Conservation (phyloP, 2,888 invertebrate genomes). For the Colostygia pectinataria region DNA sequence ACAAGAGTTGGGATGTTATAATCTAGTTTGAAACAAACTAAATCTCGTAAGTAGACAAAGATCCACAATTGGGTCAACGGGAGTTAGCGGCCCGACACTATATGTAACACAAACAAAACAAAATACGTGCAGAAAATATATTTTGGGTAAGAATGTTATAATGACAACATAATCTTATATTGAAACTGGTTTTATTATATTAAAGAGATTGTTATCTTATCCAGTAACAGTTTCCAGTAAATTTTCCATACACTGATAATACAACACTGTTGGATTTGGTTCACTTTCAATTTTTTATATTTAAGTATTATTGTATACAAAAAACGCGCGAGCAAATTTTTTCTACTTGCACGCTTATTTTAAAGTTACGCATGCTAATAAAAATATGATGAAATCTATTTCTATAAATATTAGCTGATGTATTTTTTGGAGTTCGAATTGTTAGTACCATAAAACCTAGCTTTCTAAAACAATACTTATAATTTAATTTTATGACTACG, state of each 20-base stretch:
- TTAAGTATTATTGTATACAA: neutral
- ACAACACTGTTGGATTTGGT: neutral
- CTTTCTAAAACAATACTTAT: too few species aligned
- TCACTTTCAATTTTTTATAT: neutral
- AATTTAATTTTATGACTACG: too few species aligned
- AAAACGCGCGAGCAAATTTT: neutral
- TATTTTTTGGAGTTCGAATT: too few species aligned
- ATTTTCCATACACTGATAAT: constrained; percentile 15
- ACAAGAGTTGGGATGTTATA: constrained; percentile 1
- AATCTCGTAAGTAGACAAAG: constrained; percentile 34
- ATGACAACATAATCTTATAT: constrained; percentile 11
- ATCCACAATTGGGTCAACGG: constrained; percentile 42
- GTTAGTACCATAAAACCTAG: too few species aligned
- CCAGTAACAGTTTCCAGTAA: constrained; percentile 4
- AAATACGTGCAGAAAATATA: constrained; percentile 15
- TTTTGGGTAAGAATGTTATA: constrained; percentile 7
- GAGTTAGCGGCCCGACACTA: constrained; percentile 39
- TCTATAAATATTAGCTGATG: too few species aligned
- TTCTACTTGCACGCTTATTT: too few species aligned
- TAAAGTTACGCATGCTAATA: too few species aligned
- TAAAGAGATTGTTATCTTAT: constrained; percentile 8
- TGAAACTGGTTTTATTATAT: constrained; percentile 2
- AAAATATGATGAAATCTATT: too few species aligned
- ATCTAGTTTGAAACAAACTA: constrained; percentile 19
- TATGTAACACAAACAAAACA: constrained; percentile 37